Evolutionary conservation across 1,140 invertebrate genomes (phyloP), one percentile per base, ranked within the genome.

Genomic region (Chironomus striatipennis): DNA sequence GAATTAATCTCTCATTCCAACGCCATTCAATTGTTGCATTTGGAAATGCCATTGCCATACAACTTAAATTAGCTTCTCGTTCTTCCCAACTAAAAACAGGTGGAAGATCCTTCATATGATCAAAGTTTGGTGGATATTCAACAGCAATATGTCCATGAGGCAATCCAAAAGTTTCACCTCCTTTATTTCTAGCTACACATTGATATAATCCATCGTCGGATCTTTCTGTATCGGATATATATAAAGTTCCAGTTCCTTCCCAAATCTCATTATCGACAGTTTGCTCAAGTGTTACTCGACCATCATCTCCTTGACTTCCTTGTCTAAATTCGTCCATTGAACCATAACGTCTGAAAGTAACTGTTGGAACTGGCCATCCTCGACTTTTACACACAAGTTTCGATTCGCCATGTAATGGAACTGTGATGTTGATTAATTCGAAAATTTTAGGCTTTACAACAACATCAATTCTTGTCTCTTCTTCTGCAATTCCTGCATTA

Each of bases 11-110:
- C 7, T 86, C 85, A 73, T 84, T 86, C 80, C 86, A 87, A 78
- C 85, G 88, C 95, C 95, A 97, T 76, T 87, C 87, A 76, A 96
- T 93, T 1, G 94, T 96, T 0, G 95, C 95, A 81, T 97, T 96
- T 0, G 95, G 95, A 79, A 97, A 80, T 15, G 80, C 78, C 78
- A 79, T 78, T 10, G 93, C 93, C n/a, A 93, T 85, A 79, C 95
- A 97, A 43, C 90, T 93, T 0, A 97, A 85, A 79, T 97, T 97
- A 0, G 91, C 92, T 3, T 90, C 88, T 76, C 87, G 86, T 43
- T 87, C 83, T 24, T 91, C 87, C 95, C 95, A 97, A 7, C 90
- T 92, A 88, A 90, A 95, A 0, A 89, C 85, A 0, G 86, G 87
- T 4, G 88, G 88, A 6, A 85, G 79, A 76, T 90, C 88, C 74